Base-by-base conservation (phyloP, 2,888 invertebrate genomes). In the Drosophila stalkeri region DNA sequence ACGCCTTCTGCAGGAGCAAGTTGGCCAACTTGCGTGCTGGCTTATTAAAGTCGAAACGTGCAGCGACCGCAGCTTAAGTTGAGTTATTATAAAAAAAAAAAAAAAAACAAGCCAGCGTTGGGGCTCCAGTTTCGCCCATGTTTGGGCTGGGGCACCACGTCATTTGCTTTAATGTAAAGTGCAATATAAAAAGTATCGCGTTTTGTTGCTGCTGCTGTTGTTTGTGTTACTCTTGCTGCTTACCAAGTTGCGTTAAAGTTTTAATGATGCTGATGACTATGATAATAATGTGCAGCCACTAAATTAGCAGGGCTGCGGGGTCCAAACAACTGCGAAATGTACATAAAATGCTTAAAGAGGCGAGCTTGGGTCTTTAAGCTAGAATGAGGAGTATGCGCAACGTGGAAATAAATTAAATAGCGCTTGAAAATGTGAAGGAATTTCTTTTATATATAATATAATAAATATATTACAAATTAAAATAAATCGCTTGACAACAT, bases 181-280 rank as follows among this genome's bases (percentile, higher is more conserved):
- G 90, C 84, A 85, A 89, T 89, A 89, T 85, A 85, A 87, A 89
- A 85, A 85, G 90, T 89, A 89, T 89, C 88, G 84, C 71, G 60
- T 72, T 73, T 77, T 60, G 51, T 57, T 84, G 59, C 33, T 52
- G 35, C 63, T 66, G 49, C 43, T 59, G 56, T 39, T 56, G 37
- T 52, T 64, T 37, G 37, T 54, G 65, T n/a, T 70, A 44, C 68
- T 76, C 66, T 65, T 81, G 81, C 73, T 82, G 80, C 81, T 76
- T 72, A 82, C 73, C 84, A 89, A 90, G 69, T 86, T 90, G 78
- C 86, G 79, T 89, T 78, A 85, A 87, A 87, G 81, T 87, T 87
- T 87, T 87, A 87, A 87, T 87, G 87, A 87, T 90, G 90, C 88
- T 89, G 87, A 90, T 87, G 90, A 87, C 90, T 85, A 84, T 82